phyloP scores from a whole-genome alignment of 2,113 vertebrate species.

The Paedocypris sp. region DNA sequence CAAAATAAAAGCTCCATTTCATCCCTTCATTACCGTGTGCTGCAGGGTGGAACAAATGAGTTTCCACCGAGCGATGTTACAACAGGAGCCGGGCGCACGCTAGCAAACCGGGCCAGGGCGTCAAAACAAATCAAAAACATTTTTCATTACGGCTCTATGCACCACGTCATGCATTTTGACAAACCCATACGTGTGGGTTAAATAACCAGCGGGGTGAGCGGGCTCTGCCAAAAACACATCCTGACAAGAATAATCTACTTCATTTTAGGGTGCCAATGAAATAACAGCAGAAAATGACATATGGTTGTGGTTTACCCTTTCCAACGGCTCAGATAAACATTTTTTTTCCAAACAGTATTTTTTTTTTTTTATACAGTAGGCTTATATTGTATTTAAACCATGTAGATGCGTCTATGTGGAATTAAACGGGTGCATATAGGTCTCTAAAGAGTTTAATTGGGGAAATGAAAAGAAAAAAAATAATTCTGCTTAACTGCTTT shows the following conservation, averaged over 20 bases:
- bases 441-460: too few species aligned
- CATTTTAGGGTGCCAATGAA: background rate
- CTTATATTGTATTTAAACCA: too few species aligned
- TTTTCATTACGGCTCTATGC: constrained; percentile 5
- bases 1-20: constrained; percentile 19
- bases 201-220: background rate
- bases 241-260: background rate
- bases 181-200: background rate
- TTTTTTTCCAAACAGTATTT: too few species aligned
- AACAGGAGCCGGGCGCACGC: background rate
- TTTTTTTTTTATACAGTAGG: too few species aligned
- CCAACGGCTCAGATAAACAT: too few species aligned
- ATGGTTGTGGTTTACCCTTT: background rate
- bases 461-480: too few species aligned
- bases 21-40: constrained; percentile 32
- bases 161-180: background rate
- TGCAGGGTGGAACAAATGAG: constrained; percentile 34
- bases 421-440: too few species aligned
- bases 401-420: too few species aligned
- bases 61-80: constrained; percentile 15
- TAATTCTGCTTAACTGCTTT: too few species aligned
- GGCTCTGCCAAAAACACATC: background rate
- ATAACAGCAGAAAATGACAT: background rate
- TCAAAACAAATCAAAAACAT: background rate
- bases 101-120: background rate